Evolutionary conservation across 2,797 vertebrate species (phyloP).

Genomic region (Pteronotus mesoamericanus): DNA sequence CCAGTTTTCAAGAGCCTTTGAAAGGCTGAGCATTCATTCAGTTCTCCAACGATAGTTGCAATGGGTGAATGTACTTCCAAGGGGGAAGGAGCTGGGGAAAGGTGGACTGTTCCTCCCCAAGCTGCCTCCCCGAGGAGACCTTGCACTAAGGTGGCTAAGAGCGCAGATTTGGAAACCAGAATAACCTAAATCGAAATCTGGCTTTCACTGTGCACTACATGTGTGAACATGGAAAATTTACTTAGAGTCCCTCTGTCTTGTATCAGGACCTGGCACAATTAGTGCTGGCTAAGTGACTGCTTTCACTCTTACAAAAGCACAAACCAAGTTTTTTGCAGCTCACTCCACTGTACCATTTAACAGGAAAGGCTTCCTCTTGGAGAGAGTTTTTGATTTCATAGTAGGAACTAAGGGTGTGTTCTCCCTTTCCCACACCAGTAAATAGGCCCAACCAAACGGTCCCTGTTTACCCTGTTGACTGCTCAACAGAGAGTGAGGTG

Average conservation of each 20-base stretch:
- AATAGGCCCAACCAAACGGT: background rate
- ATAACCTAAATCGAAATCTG: background rate
- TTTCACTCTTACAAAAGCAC: background rate
- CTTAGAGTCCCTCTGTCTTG: background rate
- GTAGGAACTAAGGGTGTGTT: background rate
- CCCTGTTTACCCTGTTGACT: background rate
- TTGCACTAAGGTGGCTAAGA: background rate
- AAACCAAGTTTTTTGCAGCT: background rate
- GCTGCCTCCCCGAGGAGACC: background rate
- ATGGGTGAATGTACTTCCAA: background rate
- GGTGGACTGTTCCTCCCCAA: fast-evolving
- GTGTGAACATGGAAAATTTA: background rate
- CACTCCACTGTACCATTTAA: background rate
- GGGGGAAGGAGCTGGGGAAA: background rate
- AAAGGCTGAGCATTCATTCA: background rate
- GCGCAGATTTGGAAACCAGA: background rate
- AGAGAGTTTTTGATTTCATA: background rate
- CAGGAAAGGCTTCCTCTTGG: background rate
- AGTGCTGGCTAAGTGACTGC: background rate
- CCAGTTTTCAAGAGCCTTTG: background rate
- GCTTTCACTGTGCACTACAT: background rate
- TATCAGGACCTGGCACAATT: background rate
- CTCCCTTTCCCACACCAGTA: background rate
- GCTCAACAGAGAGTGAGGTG: background rate
- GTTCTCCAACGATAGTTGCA: background rate